These are phyloP conservation scores for Eupithecia tripunctaria DNA, from an alignment of 2,888 invertebrate genomes.

Conservation along the genomic window DNA sequence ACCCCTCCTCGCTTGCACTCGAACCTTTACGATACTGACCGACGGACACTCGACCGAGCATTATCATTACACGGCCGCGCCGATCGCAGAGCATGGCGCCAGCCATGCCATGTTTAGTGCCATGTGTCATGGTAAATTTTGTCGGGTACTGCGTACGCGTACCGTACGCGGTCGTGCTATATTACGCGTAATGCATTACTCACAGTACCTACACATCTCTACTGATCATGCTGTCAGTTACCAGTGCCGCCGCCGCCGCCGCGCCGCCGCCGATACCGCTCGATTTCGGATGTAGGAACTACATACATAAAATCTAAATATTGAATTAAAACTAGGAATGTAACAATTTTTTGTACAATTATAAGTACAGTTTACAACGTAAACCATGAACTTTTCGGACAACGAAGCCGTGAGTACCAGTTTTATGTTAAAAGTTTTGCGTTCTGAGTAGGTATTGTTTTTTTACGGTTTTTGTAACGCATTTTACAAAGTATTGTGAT, in stretches of 20 bases:
- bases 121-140: too few relatives aligned
- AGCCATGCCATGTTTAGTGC: too few relatives aligned
- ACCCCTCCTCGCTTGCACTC: too few relatives aligned
- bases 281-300: not conserved
- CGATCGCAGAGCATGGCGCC: too few relatives aligned
- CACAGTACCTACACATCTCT: too few relatives aligned
- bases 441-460: not conserved
- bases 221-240: not conserved
- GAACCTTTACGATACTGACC: too few relatives aligned
- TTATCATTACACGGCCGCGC: too few relatives aligned
- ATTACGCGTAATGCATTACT: too few relatives aligned
- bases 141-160: too few relatives aligned
- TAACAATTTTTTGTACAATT: not conserved
- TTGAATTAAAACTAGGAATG: not conserved
- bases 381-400: conserved; percentile 75
- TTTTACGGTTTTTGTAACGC: not conserved
- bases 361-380: not conserved
- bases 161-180: too few relatives aligned
- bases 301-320: not conserved
- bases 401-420: conserved; percentile 78
- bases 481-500: not conserved
- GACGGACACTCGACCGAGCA: too few relatives aligned
- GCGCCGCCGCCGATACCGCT: not conserved
- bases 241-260: not conserved
- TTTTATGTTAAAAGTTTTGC: conserved; percentile 5